Percentiles rank a stretch among this genome's conserved stretches.
Conservation (phyloP, 2,797 vertebrate species). For the Alosa sapidissima region DNA sequence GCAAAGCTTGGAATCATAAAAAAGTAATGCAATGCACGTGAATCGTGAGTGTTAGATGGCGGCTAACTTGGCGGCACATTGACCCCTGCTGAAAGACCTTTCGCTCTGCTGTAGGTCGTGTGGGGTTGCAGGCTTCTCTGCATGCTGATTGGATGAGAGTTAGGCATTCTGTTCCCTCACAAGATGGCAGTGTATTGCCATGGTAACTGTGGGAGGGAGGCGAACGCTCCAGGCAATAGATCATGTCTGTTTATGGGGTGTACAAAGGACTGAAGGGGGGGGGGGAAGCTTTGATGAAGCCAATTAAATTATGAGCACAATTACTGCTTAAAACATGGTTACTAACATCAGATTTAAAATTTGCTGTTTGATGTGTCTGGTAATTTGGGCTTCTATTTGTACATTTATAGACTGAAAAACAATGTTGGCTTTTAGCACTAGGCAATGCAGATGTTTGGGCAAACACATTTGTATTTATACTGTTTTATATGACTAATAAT, state of each 20-base stretch:
- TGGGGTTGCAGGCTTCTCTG: conserved; percentile 7
- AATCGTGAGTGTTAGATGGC: neutral
- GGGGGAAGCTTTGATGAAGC: conserved; percentile 56
- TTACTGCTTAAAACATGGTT: conserved; percentile 26
- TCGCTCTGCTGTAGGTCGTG: neutral
- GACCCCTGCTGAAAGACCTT: neutral
- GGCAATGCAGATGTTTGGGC: neutral
- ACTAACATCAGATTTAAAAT: conserved; percentile 13
- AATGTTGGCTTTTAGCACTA: conserved; percentile 14
- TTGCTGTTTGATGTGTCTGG: conserved; percentile 1
- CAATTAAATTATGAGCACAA: conserved; percentile 48
- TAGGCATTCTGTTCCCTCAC: conserved; percentile 63
- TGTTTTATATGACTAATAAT: neutral
- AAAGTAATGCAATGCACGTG: neutral
- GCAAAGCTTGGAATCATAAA: neutral
- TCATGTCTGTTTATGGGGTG: conserved; percentile 50
- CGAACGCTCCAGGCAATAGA: conserved; percentile 48
- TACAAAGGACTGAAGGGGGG: conserved; percentile 54
- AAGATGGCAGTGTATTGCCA: conserved; percentile 80
- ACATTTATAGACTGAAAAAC: conserved; percentile 8
- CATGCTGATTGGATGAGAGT: conserved; percentile 32
- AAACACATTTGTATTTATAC: conserved; percentile 4
- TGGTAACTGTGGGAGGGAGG: conserved; percentile 44
- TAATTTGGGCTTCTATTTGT: conserved; percentile 3
- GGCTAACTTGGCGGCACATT: neutral